Evolutionary conservation across 2,888 invertebrate species (phyloP), one percentile per base, ranked within the genome.

Genomic region (Allygus modestus): DNA sequence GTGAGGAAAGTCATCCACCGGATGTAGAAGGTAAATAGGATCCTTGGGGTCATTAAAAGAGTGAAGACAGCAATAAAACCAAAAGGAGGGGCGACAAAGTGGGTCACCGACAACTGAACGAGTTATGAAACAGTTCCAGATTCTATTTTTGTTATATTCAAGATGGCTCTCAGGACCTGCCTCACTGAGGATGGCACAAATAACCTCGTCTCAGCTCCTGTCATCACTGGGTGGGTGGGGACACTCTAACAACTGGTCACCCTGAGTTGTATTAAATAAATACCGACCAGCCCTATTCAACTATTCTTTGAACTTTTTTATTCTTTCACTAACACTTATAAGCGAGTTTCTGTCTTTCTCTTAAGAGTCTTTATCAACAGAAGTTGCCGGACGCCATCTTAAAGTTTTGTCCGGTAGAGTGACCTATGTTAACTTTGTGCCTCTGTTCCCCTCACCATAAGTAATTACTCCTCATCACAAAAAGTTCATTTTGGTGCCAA

Each of bases 41-140:
- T 58, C 20, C 1, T 58, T 20, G 58, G 23, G 20, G 58, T 58
- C 58, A 58, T 58, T 58, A 23, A 54, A 12, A 54, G 1, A 11
- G 23, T 23, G 20, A 28, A 28, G 65, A 65, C 28, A 31, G 15
- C 31, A 12, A 65, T 65, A 65, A 65, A 65, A 65, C 4, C 15
- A 28, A 65, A 65, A 65, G 31, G 2, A 11, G 20, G 26, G 15
- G 58, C 20, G 5, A 23, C 23, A 58, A 58, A 58, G 58, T 65
- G 15, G 65, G 65, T 65, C 65, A 65, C 12, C 28, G 28, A 23
- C 31, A 15, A 31, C 15, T 54, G 71, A 41, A 37, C 41, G 89
- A 86, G 79, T 81, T 23, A 46, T 69, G 58, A 71, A 84, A 81
- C 77, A 9, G 77, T 51, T 41, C 77, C 77, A 77, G 23, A 77